phyloP scores from a whole-genome alignment of 2,888 invertebrate genomes.

The Lycophotia porphyrea region DNA sequence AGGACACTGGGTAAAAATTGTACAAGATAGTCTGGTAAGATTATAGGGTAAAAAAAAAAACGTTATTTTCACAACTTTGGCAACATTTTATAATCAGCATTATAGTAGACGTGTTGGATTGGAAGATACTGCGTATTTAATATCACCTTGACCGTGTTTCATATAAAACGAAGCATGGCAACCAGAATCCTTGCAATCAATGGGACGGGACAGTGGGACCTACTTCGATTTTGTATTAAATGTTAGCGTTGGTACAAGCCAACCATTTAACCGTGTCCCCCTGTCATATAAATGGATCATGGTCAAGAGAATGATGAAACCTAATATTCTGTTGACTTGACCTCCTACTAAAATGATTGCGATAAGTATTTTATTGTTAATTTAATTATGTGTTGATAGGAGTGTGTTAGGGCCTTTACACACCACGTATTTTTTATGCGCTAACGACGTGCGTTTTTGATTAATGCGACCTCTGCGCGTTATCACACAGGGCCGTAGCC shows the following conservation, averaged over 20 bases:
- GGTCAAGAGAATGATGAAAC: not conserved
- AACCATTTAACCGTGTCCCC: not conserved
- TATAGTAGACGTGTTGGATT: not conserved
- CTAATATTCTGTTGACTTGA: conserved; percentile 12
- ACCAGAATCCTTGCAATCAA: not conserved
- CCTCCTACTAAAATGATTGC: not conserved
- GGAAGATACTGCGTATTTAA: not conserved
- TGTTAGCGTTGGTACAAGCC: not conserved
- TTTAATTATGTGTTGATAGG: not conserved
- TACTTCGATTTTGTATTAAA: conserved; percentile 1
- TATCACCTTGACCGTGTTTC: conserved; percentile 3
- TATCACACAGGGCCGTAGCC: too few species aligned
- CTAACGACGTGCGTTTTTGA: too few species aligned
- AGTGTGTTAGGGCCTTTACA: too few species aligned
- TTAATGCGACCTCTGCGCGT: too few species aligned
- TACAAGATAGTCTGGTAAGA: not conserved
- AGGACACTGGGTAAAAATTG: not conserved
- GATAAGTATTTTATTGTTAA: not conserved
- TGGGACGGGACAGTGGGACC: not conserved
- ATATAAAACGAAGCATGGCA: not conserved
- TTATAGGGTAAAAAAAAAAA: not conserved
- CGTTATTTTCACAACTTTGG: not conserved
- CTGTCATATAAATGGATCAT: conserved; percentile 11
- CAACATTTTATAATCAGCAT: not conserved
- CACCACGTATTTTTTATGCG: too few species aligned